Evolutionary conservation across 2,113 vertebrate species (phyloP), one percentile per base, ranked within the genome.

Genomic region (Oryzias melastigma): DNA sequence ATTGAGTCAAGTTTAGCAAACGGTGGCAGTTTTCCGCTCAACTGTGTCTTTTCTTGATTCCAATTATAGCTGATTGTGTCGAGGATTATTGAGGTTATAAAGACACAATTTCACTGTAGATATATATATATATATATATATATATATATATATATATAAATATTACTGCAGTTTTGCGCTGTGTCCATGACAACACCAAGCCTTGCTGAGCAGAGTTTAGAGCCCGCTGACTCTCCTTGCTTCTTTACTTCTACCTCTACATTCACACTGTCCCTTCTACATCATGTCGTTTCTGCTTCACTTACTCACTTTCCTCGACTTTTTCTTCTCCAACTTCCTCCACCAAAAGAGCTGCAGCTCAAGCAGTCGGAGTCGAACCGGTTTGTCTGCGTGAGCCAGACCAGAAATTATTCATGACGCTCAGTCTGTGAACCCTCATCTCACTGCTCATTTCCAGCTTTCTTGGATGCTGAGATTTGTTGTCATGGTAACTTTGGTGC

Each of bases 121-220:
- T n/a, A n/a, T n/a, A n/a, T n/a, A n/a, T n/a, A n/a, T n/a, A n/a
- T n/a, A n/a, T n/a, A n/a, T n/a, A n/a, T n/a, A n/a, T n/a, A n/a
- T n/a, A n/a, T n/a, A n/a, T n/a, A n/a, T n/a, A n/a, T n/a, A n/a
- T n/a, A n/a, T n/a, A n/a, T n/a, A n/a, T n/a, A n/a, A n/a, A n/a
- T n/a, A n/a, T n/a, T n/a, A n/a, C n/a, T 49, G 47, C 17, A 14
- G 46, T 72, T 20, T 14, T 42, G 10, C 1, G 20, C 18, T 42
- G 71, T 72, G 66, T 67, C 77, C 76, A 81, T 79, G 79, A 71
- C 70, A 70, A 65, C 75, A 19, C 18, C 46, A 60, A 68, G 48
- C 53, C 50, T 27, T 7, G 35, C 16, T 43, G 63, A 71, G 17
- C 27, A 27, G 15, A 55, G 25, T 52, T 42, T 22, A 22, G 0